Conservation (phyloP, 2,113 vertebrate genomes). For the Otis tarda region DNA sequence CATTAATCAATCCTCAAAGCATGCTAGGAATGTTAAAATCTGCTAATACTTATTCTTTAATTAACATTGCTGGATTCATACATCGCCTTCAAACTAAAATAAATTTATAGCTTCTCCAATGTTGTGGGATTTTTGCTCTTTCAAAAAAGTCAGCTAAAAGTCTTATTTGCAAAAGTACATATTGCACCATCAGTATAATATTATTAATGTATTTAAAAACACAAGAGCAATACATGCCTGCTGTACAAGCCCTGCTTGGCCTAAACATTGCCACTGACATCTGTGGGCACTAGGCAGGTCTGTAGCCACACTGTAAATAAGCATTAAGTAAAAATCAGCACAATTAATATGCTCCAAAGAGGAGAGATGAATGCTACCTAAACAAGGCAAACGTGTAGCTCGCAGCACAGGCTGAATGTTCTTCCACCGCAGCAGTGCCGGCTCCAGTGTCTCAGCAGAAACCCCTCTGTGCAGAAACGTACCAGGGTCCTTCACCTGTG, state of each 20-base stretch:
- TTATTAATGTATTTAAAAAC: background rate
- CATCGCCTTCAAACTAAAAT: background rate
- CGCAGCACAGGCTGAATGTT: background rate
- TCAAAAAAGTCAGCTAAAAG: background rate
- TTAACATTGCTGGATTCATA: constrained; percentile 17
- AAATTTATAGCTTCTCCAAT: background rate
- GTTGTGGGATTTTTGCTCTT: background rate
- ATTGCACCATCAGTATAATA: background rate
- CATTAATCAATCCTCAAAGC: constrained; percentile 54
- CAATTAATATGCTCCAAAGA: background rate
- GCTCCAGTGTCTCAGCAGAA: background rate
- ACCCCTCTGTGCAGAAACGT: background rate
- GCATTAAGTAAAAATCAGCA: background rate
- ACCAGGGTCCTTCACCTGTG: background rate
- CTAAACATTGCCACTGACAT: background rate
- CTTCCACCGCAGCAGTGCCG: background rate
- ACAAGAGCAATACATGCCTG: background rate
- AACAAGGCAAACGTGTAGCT: background rate
- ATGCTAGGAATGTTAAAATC: constrained; percentile 49
- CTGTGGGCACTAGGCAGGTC: background rate
- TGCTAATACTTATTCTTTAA: constrained; percentile 10
- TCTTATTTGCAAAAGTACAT: background rate
- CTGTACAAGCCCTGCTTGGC: background rate
- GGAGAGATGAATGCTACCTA: too few relatives aligned
- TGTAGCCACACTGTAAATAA: background rate